These are phyloP conservation scores for Hybos culiciformis DNA, from an alignment of 2,888 invertebrate genomes.

Conservation along the genomic window DNA sequence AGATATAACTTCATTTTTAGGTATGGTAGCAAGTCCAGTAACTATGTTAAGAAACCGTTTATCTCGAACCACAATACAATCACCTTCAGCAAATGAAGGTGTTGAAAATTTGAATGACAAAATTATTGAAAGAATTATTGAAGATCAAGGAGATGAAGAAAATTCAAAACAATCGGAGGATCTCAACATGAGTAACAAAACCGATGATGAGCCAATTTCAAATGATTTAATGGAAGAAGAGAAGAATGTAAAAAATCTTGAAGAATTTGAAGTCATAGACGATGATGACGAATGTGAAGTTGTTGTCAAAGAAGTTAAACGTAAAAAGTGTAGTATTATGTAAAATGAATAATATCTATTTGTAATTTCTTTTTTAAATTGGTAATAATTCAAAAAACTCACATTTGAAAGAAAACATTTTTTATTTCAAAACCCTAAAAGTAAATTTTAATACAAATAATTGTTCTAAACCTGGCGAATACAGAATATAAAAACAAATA, in stretches of 20 bases:
- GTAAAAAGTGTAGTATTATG: neutral
- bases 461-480: no score
- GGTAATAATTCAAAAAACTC: no score
- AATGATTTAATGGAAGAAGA: no score
- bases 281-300: neutral
- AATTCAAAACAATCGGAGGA: neutral
- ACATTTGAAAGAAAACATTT: no score
- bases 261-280: neutral
- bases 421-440: no score
- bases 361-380: neutral
- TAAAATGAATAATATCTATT: neutral
- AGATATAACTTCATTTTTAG: conserved; percentile 25
- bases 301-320: neutral
- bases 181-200: neutral
- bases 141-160: conserved; percentile 1
- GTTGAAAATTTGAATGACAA: conserved; percentile 6
- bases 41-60: conserved; percentile 27
- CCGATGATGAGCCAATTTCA: no score
- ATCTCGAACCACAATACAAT: conserved; percentile 24
- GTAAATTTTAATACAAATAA: no score
- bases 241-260: neutral
- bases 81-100: conserved; percentile 16
- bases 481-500: no score
- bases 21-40: conserved; percentile 27
- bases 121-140: neutral